phyloP scores from a whole-genome alignment of 2,797 vertebrate genomes.

The Setipinna tenuifilis region DNA sequence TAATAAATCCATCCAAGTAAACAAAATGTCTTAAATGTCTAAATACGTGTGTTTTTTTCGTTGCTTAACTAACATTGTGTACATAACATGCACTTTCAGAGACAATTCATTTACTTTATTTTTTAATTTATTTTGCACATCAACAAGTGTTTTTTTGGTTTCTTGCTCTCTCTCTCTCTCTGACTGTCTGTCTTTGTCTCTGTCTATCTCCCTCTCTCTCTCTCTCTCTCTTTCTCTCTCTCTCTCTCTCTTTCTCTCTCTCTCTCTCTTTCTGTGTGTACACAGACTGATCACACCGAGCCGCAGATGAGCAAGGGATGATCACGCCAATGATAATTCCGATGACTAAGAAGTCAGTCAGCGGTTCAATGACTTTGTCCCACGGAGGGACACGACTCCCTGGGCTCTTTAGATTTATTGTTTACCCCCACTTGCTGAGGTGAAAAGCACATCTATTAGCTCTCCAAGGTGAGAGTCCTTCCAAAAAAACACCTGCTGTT shows the following conservation, averaged over 20 bases:
- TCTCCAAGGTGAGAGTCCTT: slow-evolving; percentile 61
- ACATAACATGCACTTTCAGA: neutral
- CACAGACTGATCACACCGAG: slow-evolving; percentile 42
- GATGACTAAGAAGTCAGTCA: slow-evolving; percentile 57
- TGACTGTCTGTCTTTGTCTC: too few relatives aligned
- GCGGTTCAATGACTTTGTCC: slow-evolving; percentile 57
- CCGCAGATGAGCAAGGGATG: slow-evolving; percentile 49
- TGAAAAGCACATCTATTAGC: slow-evolving; percentile 55
- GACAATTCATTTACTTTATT: too few relatives aligned
- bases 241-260: too few relatives aligned
- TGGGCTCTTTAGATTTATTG: slow-evolving; percentile 57
- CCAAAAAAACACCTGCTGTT: slow-evolving; percentile 60
- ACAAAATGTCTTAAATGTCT: neutral
- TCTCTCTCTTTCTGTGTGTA: neutral
- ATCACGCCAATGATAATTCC: slow-evolving; percentile 55
- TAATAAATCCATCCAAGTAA: neutral
- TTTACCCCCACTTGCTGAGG: slow-evolving; percentile 51
- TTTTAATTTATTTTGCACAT: neutral
- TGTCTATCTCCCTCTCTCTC: too few relatives aligned
- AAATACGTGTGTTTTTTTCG: neutral
- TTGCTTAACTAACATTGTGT: neutral
- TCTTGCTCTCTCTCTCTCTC: neutral
- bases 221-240: neutral
- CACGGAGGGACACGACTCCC: slow-evolving; percentile 48
- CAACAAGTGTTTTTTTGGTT: neutral